Percentiles rank a stretch among this genome's conserved stretches.
Conservation (phyloP, 2,888 invertebrate genomes). For the Monopis laevigella region DNA sequence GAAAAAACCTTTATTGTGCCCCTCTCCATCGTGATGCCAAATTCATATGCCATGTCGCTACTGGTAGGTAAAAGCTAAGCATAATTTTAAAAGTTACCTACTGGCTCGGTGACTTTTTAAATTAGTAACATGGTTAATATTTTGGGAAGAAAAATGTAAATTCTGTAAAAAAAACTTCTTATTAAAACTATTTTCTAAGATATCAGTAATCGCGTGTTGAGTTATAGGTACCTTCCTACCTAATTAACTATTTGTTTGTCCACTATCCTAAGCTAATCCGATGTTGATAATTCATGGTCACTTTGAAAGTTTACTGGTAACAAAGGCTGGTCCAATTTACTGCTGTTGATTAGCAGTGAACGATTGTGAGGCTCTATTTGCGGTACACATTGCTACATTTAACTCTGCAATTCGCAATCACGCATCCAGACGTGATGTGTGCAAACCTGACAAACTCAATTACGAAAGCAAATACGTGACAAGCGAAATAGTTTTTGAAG, state of each 20-base stretch:
- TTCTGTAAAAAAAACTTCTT: background rate
- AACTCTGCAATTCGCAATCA: constrained; percentile 10
- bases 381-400: constrained; percentile 10
- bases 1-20: too few species aligned
- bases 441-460: constrained; percentile 11
- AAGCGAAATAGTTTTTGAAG: constrained; percentile 8
- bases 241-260: too few species aligned
- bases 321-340: constrained; percentile 4
- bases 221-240: too few species aligned
- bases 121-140: too few species aligned
- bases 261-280: too few species aligned
- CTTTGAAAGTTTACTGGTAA: too few species aligned
- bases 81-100: too few species aligned
- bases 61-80: too few species aligned
- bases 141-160: background rate
- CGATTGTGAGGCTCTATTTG: constrained; percentile 9
- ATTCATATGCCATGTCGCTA: too few species aligned
- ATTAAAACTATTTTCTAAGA: background rate
- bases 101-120: too few species aligned
- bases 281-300: too few species aligned
- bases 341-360: constrained; percentile 11
- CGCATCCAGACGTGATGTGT: constrained; percentile 1
- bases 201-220: background rate
- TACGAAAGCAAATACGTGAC: constrained; percentile 12
- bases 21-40: too few species aligned